phyloP scores from a whole-genome alignment of 2,113 vertebrate genomes.

The Entomyzon cyanotis region DNA sequence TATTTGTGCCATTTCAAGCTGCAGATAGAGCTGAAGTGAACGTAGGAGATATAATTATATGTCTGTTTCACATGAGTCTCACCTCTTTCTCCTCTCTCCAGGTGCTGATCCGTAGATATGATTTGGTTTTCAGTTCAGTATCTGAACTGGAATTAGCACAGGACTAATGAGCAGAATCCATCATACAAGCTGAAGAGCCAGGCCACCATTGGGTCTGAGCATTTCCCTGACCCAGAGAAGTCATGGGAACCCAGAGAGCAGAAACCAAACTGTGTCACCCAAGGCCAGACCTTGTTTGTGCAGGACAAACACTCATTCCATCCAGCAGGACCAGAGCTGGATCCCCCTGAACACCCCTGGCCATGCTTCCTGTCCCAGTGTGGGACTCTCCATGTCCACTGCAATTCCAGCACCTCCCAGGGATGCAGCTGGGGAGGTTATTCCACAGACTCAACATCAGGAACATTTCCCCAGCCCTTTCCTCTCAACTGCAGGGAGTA shows the following conservation, averaged over 20 bases:
- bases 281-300: not conserved
- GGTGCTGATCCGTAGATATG: not conserved
- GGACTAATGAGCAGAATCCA: not conserved
- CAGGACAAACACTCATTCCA: not conserved
- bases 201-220: not conserved
- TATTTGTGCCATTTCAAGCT: not conserved
- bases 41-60: not conserved
- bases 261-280: not conserved
- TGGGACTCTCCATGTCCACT: not conserved
- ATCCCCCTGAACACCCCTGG: not conserved
- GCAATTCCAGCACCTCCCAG: not conserved
- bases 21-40: not conserved
- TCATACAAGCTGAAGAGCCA: not conserved
- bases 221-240: not conserved
- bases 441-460: not conserved
- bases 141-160: not conserved
- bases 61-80: not conserved
- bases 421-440: not conserved
- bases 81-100: not conserved
- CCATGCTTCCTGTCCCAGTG: not conserved
- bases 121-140: not conserved
- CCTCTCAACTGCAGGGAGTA: not conserved
- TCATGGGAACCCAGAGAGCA: not conserved
- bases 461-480: not conserved
- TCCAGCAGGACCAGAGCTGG: not conserved